These are phyloP conservation scores for Atrichornis clamosus DNA, from an alignment of 2,113 vertebrate genomes.

Conservation along the genomic window DNA sequence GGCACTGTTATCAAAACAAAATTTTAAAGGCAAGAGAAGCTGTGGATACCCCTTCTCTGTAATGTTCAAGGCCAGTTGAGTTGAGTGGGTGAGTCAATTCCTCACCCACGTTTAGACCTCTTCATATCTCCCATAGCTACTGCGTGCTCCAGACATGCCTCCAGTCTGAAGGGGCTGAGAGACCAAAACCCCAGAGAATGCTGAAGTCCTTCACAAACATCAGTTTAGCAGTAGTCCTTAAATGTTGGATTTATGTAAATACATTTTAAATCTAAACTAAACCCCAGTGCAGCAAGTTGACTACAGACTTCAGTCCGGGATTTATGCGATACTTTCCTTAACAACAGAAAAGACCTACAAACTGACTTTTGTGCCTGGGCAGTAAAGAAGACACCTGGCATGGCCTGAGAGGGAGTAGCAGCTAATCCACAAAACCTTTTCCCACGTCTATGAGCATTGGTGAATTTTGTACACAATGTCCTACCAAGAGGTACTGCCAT, in stretches of 20 bases:
- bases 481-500: not conserved
- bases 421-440: slow-evolving; percentile 28
- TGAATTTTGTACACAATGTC: not conserved
- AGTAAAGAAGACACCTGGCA: not conserved
- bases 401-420: not conserved
- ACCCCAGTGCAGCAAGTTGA: not conserved
- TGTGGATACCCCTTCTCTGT: not conserved
- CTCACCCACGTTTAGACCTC: not conserved
- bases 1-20: not conserved
- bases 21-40: not conserved
- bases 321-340: not conserved
- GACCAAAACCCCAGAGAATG: not conserved
- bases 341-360: not conserved
- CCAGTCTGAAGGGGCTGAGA: not conserved
- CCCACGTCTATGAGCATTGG: not conserved
- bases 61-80: not conserved
- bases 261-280: slow-evolving; percentile 11
- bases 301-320: not conserved
- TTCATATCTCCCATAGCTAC: not conserved
- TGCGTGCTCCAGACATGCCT: not conserved
- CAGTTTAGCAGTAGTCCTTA: not conserved
- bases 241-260: not conserved
- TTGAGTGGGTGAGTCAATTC: not conserved
- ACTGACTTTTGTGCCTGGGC: not conserved
- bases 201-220: not conserved